These are phyloP conservation scores for Mastigias papua DNA, from an alignment of 30 jellyfish, hydroid and myxozoan genomes.

Conservation along the genomic window DNA sequence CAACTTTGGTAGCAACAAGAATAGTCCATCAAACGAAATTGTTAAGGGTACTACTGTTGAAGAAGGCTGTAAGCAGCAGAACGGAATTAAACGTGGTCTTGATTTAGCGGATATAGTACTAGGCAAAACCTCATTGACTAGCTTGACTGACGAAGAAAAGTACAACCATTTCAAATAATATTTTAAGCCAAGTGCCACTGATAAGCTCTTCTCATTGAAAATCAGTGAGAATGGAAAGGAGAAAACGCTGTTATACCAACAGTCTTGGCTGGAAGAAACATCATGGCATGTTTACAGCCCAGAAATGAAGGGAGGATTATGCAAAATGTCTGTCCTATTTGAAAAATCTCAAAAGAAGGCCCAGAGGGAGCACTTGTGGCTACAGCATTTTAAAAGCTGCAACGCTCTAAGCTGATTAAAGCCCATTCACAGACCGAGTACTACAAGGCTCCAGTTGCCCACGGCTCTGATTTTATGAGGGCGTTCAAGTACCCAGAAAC, in stretches of 20 bases:
- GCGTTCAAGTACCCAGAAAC: slow-evolving; percentile 26
- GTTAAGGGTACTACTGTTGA: slow-evolving; percentile 32
- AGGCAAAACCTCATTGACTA: slow-evolving; percentile 27
- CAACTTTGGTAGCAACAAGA: slow-evolving; percentile 26
- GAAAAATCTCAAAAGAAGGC: slow-evolving; percentile 34
- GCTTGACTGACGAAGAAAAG: background rate
- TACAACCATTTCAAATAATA: slow-evolving; percentile 22
- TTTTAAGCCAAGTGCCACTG: slow-evolving; percentile 48
- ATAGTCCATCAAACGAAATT: slow-evolving; percentile 14
- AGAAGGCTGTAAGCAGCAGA: slow-evolving; percentile 29
- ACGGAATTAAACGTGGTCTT: slow-evolving; percentile 33
- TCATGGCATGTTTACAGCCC: slow-evolving; percentile 56
- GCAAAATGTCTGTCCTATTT: slow-evolving; percentile 43
- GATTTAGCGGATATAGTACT: slow-evolving; percentile 37
- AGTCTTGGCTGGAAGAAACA: slow-evolving; percentile 28
- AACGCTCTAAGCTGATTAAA: slow-evolving; percentile 36
- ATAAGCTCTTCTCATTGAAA: too few species aligned
- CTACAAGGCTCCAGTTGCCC: slow-evolving; percentile 64
- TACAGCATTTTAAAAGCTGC: slow-evolving; percentile 22
- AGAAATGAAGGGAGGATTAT: slow-evolving; percentile 28
- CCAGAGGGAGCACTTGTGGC: slow-evolving; percentile 30
- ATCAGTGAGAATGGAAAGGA: too few species aligned
- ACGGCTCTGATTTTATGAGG: slow-evolving; percentile 56
- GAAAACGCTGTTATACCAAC: too few species aligned
- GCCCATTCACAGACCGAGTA: slow-evolving; percentile 51